phyloP scores from a whole-genome alignment of 1,140 invertebrate species.

The Polypedilum vanderplanki region DNA sequence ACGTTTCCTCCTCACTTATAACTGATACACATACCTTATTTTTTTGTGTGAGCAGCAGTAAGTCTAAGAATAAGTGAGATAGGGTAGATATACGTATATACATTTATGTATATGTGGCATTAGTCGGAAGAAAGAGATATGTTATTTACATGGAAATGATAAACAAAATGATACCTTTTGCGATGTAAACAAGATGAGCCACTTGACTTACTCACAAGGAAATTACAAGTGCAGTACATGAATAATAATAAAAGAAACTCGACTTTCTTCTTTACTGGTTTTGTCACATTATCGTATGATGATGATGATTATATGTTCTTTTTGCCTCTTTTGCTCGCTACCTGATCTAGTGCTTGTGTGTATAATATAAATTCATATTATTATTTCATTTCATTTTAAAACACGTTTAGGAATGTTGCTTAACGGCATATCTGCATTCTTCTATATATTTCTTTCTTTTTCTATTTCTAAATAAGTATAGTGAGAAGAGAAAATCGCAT shows the following conservation, averaged over 20 bases:
- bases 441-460: background rate
- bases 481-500: background rate
- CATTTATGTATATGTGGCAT: background rate
- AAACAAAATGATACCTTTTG: constrained; percentile 13
- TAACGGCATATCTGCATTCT: constrained; percentile 27
- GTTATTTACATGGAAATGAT: constrained; percentile 9
- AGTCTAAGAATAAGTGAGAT: no score
- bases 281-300: background rate
- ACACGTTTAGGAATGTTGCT: constrained; percentile 26
- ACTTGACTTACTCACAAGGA: background rate
- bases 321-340: background rate
- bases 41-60: background rate
- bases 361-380: background rate
- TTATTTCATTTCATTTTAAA: background rate
- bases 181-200: constrained; percentile 10
- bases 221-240: constrained; percentile 12
- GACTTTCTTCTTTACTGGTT: background rate
- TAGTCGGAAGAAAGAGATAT: background rate
- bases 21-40: constrained; percentile 19
- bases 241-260: background rate
- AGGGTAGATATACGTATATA: background rate
- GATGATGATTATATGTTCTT: background rate
- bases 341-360: background rate
- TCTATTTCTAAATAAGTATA: no score
- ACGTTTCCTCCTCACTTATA: constrained; percentile 11